Conservation (phyloP, 2,797 vertebrate species). For the Falco concolor region DNA sequence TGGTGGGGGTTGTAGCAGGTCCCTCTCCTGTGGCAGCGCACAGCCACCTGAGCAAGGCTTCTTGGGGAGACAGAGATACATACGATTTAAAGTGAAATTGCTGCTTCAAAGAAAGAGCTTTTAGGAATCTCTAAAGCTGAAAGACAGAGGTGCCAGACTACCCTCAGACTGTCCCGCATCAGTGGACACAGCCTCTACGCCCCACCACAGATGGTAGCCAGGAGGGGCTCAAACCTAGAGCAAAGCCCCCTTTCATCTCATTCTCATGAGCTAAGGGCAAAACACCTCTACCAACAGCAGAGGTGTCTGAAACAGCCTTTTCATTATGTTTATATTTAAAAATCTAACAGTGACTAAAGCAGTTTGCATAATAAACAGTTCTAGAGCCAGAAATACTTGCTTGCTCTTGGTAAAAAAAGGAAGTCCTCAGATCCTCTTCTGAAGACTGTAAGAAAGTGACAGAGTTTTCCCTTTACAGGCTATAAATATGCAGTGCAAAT, state of each 20-base stretch:
- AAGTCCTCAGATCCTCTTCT: conserved; percentile 64
- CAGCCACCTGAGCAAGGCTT: neutral
- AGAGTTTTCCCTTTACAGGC: conserved; percentile 33
- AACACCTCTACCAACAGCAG: neutral
- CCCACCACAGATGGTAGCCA: neutral
- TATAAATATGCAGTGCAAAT: conserved; percentile 62
- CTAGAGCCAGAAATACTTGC: conserved; percentile 54
- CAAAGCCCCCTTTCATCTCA: neutral
- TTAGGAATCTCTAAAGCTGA: neutral
- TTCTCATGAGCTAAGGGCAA: neutral
- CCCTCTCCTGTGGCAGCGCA: neutral
- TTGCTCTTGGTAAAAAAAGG: conserved; percentile 42
- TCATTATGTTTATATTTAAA: conserved; percentile 41
- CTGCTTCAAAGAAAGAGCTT: neutral
- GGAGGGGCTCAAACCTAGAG: neutral
- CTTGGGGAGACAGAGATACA: neutral
- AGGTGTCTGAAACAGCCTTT: neutral
- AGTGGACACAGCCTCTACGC: neutral
- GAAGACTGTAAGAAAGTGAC: conserved; percentile 44
- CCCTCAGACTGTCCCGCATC: neutral
- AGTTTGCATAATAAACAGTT: conserved; percentile 60
- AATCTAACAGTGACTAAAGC: conserved; percentile 43
- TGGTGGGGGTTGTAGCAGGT: neutral
- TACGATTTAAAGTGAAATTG: neutral
- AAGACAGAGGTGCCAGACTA: neutral